These are phyloP conservation scores for Quadriops clusia DNA, from an alignment of 2,888 invertebrate species.

Conservation along the genomic window DNA sequence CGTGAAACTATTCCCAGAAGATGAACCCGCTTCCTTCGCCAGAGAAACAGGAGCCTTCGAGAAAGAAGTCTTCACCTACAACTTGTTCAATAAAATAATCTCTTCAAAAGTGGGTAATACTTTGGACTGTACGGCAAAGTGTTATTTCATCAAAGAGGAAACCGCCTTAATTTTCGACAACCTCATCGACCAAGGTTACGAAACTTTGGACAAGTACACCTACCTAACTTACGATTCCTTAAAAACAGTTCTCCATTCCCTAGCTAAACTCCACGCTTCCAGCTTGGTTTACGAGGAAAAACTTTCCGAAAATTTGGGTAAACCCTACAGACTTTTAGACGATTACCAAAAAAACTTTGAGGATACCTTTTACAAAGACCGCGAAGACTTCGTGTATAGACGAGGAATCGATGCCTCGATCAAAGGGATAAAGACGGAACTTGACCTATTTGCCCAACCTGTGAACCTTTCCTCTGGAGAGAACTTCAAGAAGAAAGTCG, in stretches of 20 bases:
- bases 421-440: conserved; percentile 23
- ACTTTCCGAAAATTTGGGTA: conserved; percentile 14
- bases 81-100: conserved; percentile 9
- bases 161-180: conserved; percentile 33
- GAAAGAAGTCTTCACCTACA: conserved; percentile 15
- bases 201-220: conserved; percentile 19
- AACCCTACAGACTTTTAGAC: conserved; percentile 20
- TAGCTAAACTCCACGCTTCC: conserved; percentile 32
- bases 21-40: conserved; percentile 21
- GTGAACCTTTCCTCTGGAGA: conserved; percentile 21
- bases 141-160: conserved; percentile 14
- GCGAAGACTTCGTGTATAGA: conserved; percentile 18
- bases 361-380: conserved; percentile 24
- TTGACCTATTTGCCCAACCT: conserved; percentile 23
- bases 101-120: conserved; percentile 5
- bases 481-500: conserved; percentile 17
- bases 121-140: conserved; percentile 12
- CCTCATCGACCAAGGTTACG: conserved; percentile 26
- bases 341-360: conserved; percentile 26
- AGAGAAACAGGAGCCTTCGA: conserved; percentile 20
- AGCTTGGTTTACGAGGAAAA: conserved; percentile 31
- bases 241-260: conserved; percentile 22
- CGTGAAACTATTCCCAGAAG: conserved; percentile 25
- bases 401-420: conserved; percentile 23
- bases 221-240: conserved; percentile 24